Percentiles rank a stretch among this genome's conserved stretches.
Evolutionary conservation across 1,140 invertebrate genomes (phyloP).

Genomic region (Homarus americanus): DNA sequence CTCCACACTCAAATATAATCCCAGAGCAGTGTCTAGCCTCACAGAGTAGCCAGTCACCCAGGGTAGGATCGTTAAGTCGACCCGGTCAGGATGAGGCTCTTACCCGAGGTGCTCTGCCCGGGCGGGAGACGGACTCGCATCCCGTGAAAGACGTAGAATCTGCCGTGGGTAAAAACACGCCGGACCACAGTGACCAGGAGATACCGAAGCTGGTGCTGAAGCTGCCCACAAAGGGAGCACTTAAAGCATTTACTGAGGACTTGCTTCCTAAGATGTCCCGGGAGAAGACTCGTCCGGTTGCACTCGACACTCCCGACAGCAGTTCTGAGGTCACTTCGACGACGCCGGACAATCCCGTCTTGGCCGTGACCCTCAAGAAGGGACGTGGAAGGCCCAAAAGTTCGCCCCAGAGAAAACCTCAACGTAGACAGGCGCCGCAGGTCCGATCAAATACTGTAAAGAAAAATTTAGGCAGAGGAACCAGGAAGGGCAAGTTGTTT

Average conservation of each 20-base stretch:
- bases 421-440: neutral
- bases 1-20: neutral
- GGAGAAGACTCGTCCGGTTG: neutral
- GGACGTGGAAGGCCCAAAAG: neutral
- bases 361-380: neutral
- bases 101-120: neutral
- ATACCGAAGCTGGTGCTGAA: constrained; percentile 1
- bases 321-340: constrained; percentile 65
- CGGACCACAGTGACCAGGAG: neutral
- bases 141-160: neutral
- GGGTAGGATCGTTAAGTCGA: neutral
- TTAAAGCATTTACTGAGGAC: constrained; percentile 58
- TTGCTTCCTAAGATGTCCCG: constrained; percentile 5
- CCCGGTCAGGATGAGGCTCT: neutral
- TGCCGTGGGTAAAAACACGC: neutral
- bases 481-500: neutral
- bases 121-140: neutral
- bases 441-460: neutral
- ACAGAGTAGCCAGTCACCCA: neutral
- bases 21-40: neutral
- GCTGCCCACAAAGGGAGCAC: constrained; percentile 59
- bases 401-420: neutral
- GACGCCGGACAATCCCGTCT: constrained; percentile 31
- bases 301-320: constrained; percentile 45
- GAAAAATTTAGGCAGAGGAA: neutral